Conservation (phyloP, 53 echinoderm and acorn worm genomes). For the Glandiceps talaboti region DNA sequence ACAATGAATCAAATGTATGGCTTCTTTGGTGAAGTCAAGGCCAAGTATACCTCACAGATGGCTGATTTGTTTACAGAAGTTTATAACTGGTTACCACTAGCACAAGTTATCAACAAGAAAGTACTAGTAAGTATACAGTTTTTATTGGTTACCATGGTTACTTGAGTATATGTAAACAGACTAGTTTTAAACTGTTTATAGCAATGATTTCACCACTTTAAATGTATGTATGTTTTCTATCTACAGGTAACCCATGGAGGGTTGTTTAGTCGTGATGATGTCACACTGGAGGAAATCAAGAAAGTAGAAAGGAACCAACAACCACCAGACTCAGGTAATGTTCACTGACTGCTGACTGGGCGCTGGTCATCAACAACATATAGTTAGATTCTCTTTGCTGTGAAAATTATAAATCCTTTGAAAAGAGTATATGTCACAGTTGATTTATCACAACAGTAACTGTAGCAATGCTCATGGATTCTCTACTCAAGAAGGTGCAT, state of each 20-base stretch:
- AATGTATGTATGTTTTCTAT: background rate
- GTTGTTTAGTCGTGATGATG: constrained; percentile 71
- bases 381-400: no score
- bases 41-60: constrained; percentile 90
- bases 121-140: constrained; percentile 63
- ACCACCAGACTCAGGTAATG: constrained; percentile 83
- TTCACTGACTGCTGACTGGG: no score
- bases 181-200: no score
- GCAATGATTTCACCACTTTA: background rate
- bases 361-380: no score
- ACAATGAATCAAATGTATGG: constrained; percentile 99
- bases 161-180: no score
- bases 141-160: no score
- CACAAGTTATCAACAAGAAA: constrained; percentile 88
- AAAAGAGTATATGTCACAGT: no score
- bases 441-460: no score
- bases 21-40: constrained; percentile 83
- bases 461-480: no score
- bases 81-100: constrained; percentile 96
- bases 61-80: constrained; percentile 84
- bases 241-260: constrained; percentile 90
- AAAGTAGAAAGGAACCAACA: constrained; percentile 72
- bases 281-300: constrained; percentile 84
- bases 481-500: no score
- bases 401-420: no score